phyloP scores from a whole-genome alignment of 1,140 invertebrate genomes.

The Drosophila athabasca region DNA sequence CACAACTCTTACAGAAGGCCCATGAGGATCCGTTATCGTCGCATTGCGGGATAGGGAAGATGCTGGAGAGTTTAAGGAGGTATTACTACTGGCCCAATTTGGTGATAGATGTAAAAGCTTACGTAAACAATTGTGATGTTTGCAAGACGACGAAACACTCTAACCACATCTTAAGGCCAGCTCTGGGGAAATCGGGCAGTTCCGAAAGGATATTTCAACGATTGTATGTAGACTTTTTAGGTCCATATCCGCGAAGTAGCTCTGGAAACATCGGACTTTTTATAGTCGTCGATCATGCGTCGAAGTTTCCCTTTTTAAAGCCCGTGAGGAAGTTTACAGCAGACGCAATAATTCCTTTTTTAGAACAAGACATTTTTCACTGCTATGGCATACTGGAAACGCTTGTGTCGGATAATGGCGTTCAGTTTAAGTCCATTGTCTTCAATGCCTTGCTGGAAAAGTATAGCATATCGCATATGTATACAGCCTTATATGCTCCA shows the following conservation, averaged over 20 bases:
- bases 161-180: neutral
- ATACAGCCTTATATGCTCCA: constrained; percentile 24
- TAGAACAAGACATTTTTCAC: constrained; percentile 33
- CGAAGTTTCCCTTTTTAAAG: constrained; percentile 42
- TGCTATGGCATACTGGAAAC: constrained; percentile 29
- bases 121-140: constrained; percentile 9
- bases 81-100: constrained; percentile 25
- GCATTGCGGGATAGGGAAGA: constrained; percentile 17
- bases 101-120: neutral
- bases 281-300: constrained; percentile 31
- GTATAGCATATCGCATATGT: constrained; percentile 16
- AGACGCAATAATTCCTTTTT: constrained; percentile 10
- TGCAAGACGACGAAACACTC: constrained; percentile 25
- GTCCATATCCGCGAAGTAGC: constrained; percentile 27
- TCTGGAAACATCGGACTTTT: constrained; percentile 28
- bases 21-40: neutral
- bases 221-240: constrained; percentile 35
- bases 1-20: neutral
- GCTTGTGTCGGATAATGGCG: constrained; percentile 33
- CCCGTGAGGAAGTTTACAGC: constrained; percentile 32
- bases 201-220: constrained; percentile 23
- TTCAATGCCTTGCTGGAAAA: constrained; percentile 12
- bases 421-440: constrained; percentile 25
- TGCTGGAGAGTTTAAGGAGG: constrained; percentile 1
- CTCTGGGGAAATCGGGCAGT: neutral